Evolutionary conservation across 37 sponge, comb jelly and placozoan species (phyloP), one percentile per base, ranked within the genome.

Genomic region (Tethya wilhelma): DNA sequence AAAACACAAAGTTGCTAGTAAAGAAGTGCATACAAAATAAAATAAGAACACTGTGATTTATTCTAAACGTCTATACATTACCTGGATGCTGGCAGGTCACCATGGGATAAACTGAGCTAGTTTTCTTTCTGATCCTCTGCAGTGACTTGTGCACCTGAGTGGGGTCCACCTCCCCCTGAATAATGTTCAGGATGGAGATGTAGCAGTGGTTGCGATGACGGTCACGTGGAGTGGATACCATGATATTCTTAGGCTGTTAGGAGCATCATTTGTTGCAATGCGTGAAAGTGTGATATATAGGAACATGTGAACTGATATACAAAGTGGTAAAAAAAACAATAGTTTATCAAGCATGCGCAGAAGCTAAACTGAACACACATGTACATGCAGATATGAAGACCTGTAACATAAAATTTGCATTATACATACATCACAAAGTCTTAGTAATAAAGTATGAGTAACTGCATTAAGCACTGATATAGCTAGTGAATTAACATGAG

Each of bases 41-140:
- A 30, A 67, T 7, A 7, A 67, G 8, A 36, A 67, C 9, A 14
- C 67, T 36, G 32, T 33, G 5, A 38, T 9, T 42, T 58, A 28
- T 49, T 9, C 53, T 9, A 58, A 32, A 23, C 11, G 37, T 62
- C 71, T 55, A 30, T 11, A 36, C 11, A 25, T 23, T 65, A 93
- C 94, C 86, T 97, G 98, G 8, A 97, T 97, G 73, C 98, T 94
- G 56, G 99, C 99, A 36, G 99, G 99, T 4, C 99, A 96, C 99
- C 99, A 98, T 5, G 99, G 99, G 6, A 98, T 98, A 67, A 98
- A 98, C 81, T 96, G 91, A 1, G 96, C 96, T 59, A 96, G 73
- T 63, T 98, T 98, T 73, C 96, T 88, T 71, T 98, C 99, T 79
- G 38, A 98, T 98, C 25, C 99, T 77, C 89, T 93, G 96, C 41